Conservation (phyloP, 2,888 invertebrate species). For the Patella ulyssiponensis region DNA sequence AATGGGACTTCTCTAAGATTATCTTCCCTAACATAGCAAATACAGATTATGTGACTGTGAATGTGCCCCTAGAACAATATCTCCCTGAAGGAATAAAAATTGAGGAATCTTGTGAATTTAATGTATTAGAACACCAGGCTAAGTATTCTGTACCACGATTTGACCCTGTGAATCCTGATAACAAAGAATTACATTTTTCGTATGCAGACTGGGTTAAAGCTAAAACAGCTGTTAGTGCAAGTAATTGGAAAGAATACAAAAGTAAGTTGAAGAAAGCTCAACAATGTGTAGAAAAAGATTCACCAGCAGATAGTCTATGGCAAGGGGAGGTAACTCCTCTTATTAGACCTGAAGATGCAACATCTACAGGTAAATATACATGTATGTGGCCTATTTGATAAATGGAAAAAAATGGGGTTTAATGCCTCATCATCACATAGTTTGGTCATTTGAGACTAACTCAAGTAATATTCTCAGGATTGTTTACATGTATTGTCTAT, state of each 20-base stretch:
- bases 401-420: too few species aligned
- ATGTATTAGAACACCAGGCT: neutral
- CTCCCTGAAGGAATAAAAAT: conserved; percentile 8
- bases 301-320: conserved; percentile 54
- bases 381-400: too few species aligned
- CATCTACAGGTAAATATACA: conserved; percentile 44
- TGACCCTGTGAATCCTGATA: neutral
- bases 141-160: too few species aligned
- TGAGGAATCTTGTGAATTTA: neutral
- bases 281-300: conserved; percentile 11
- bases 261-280: conserved; percentile 29
- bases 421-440: too few species aligned
- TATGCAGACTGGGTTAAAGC: conserved; percentile 39
- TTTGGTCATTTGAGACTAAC: too few species aligned
- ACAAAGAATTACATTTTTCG: conserved; percentile 49
- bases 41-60: conserved; percentile 28
- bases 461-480: too few species aligned
- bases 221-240: conserved; percentile 38
- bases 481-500: too few species aligned
- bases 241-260: conserved; percentile 64
- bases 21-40: conserved; percentile 53
- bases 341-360: conserved; percentile 53
- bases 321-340: conserved; percentile 59
- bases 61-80: conserved; percentile 24
- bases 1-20: conserved; percentile 48